Percentiles rank a stretch among this genome's conserved stretches.
Evolutionary conservation across 2,113 vertebrate species (phyloP).

Genomic region (Oreocharis arfaki): DNA sequence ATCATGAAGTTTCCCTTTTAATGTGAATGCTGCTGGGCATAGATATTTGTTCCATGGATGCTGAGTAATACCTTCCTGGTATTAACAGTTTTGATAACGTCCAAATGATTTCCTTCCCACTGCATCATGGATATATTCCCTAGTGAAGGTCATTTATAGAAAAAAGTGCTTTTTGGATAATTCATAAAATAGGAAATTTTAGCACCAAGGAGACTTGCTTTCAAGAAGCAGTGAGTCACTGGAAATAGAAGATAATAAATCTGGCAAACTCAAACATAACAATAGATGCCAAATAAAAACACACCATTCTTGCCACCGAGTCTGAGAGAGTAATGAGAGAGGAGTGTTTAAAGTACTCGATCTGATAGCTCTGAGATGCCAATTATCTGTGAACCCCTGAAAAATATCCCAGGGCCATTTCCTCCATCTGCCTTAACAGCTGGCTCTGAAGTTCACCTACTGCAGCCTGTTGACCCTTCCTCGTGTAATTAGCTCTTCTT

Average conservation of each 20-base stretch:
- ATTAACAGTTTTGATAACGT: background rate
- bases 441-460: background rate
- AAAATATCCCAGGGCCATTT: background rate
- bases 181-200: conserved; percentile 27
- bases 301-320: background rate
- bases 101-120: background rate
- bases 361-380: background rate
- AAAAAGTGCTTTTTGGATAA: background rate
- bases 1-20: background rate
- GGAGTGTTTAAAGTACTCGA: background rate
- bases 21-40: background rate
- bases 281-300: conserved; percentile 33
- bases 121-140: conserved; percentile 6
- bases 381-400: background rate
- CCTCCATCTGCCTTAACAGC: background rate
- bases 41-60: background rate
- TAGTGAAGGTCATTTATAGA: background rate
- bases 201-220: conserved; percentile 8
- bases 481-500: background rate
- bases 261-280: background rate
- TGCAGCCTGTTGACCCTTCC: background rate
- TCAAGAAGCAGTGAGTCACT: conserved; percentile 36
- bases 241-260: background rate
- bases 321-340: background rate
- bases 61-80: conserved; percentile 41